Base-by-base conservation (phyloP, 1,140 invertebrate species). In the Stegodyphus mimosarum region DNA sequence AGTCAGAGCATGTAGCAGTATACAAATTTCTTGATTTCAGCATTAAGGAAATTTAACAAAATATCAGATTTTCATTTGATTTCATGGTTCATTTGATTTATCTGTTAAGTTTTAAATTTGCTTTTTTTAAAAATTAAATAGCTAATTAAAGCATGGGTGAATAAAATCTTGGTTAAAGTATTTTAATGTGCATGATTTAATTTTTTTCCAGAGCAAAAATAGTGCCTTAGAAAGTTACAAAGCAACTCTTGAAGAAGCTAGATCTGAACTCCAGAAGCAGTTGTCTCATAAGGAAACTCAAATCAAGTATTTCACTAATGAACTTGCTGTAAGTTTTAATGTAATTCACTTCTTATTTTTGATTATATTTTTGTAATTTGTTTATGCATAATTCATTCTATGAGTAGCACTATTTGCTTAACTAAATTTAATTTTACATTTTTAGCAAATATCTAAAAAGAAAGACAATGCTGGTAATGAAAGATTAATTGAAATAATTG, bases 141-240 rank as follows among this genome's bases (percentile, higher is more conserved):
- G 2, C 15, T 9, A 69, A 7, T 15, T 17, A 69, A 72, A n/a
- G 9, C 17, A 50, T 13, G 5, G 6, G 48, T 4, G 10, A 6
- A 17, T 15, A 64, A 75, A 63, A 6, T 15, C 49, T 7, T 10
- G 17, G 6, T 66, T 6, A 49, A 64, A 49, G 17, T 15, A 7
- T 15, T n/a, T 0, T 33, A 33, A 33, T 33, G 51, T 67, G 33
- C 49, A 53, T 48, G 10, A n/a, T 11, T n/a, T 55, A 6, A 50
- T 70, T 52, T 9, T 50, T 66, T 51, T 49, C 70, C 70, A 81
- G 78, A 55, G 69, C 9, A 81, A 81, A 55, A 13, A 50, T 15
- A 60, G 51, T 51, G 63, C 78, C 2, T 50, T 81, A 6, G 78
- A 81, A 11, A 72, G 78, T 51, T 81, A 81, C 13, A 81, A 81